A percentile compares a stretch with the other conserved stretches of the same genome.
These are phyloP conservation scores for Synaphobranchus kaupii DNA, from an alignment of 2,797 vertebrate species.

Conservation along the genomic window DNA sequence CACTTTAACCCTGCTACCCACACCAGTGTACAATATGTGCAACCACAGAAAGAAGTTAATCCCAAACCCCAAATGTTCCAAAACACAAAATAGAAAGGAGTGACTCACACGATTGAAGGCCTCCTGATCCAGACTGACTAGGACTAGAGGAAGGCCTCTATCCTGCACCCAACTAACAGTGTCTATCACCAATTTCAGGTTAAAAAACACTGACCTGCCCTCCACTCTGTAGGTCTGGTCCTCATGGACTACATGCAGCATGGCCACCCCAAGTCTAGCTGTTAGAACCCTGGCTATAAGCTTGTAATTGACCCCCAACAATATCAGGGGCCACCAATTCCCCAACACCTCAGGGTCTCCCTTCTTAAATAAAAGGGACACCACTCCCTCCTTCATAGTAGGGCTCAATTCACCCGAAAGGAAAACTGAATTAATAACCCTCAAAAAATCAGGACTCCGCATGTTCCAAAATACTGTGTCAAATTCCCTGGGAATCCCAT, in stretches of 20 bases:
- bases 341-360: too few species aligned
- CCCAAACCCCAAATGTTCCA: constrained; percentile 24
- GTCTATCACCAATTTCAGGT: not conserved
- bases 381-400: too few species aligned
- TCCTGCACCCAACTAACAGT: not conserved
- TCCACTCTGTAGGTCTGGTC: not conserved
- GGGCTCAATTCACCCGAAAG: too few species aligned
- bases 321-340: too few species aligned
- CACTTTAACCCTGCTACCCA: too few species aligned
- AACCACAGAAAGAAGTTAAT: constrained; percentile 16
- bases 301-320: too few species aligned
- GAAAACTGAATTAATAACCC: too few species aligned
- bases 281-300: not conserved
- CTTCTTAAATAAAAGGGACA: too few species aligned
- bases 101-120: constrained; percentile 8
- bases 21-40: too few species aligned
- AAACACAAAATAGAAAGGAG: constrained; percentile 23
- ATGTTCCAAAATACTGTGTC: too few species aligned
- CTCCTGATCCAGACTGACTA: not conserved
- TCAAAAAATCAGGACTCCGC: too few species aligned
- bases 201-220: not conserved
- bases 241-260: not conserved
- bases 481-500: too few species aligned
- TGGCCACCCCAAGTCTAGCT: not conserved
- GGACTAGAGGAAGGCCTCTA: not conserved